Conservation (phyloP, 2,888 invertebrate genomes). For the Orgyia antiqua region DNA sequence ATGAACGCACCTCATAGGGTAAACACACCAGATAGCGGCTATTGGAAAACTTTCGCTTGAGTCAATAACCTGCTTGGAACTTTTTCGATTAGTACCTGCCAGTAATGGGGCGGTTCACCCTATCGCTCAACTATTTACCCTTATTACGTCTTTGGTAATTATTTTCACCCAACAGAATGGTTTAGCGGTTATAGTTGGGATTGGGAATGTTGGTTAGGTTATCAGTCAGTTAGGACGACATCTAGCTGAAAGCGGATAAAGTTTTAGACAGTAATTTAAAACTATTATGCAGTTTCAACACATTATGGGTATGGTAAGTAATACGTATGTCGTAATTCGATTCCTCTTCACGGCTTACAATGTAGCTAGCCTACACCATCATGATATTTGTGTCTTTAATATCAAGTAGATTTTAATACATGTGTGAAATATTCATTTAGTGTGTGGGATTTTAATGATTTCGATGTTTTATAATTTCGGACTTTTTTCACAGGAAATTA, state of each 20-base stretch:
- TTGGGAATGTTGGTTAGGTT: constrained; percentile 17
- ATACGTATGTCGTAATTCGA: too few relatives aligned
- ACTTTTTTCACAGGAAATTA: too few relatives aligned
- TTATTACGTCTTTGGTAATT: constrained; percentile 31
- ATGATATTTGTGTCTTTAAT: too few relatives aligned
- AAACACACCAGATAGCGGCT: constrained; percentile 31
- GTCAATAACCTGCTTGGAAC: constrained; percentile 43
- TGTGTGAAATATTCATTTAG: too few relatives aligned
- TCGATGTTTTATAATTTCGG: too few relatives aligned
- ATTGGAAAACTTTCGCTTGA: constrained; percentile 41
- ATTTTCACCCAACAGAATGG: constrained; percentile 24
- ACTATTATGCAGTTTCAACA: too few relatives aligned
- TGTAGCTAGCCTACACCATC: too few relatives aligned
- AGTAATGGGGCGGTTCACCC: constrained; percentile 36
- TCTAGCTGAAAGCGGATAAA: background rate
- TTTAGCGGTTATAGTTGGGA: constrained; percentile 23
- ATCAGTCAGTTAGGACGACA: constrained; percentile 1
- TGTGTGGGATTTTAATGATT: too few relatives aligned
- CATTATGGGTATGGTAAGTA: too few relatives aligned
- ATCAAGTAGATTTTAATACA: too few relatives aligned
- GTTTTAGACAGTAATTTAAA: background rate
- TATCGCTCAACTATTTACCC: constrained; percentile 26
- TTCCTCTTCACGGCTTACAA: too few relatives aligned
- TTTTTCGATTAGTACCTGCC: constrained; percentile 53
- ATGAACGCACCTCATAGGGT: constrained; percentile 24